Percentiles rank a stretch among this genome's conserved stretches.
phyloP scores from a whole-genome alignment of 1,140 invertebrate species.

The Hylyphantes graminicola region DNA sequence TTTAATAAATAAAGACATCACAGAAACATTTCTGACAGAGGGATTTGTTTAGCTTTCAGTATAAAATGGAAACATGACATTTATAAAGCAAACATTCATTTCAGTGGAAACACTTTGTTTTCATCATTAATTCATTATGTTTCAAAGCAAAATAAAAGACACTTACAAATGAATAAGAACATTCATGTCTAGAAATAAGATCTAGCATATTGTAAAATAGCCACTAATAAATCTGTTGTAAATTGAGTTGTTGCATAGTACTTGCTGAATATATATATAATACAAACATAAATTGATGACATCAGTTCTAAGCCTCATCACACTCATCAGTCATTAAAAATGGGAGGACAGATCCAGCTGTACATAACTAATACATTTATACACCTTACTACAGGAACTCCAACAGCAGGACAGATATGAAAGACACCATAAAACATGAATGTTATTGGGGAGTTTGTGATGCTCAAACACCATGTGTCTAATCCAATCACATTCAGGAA shows the following conservation, averaged over 20 bases:
- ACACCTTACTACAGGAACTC: constrained; percentile 58
- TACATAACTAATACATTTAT: constrained; percentile 58
- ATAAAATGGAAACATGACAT: constrained; percentile 13
- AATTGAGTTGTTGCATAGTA: constrained; percentile 33
- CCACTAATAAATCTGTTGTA: constrained; percentile 25
- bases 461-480: constrained; percentile 50
- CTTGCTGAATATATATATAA: constrained; percentile 47
- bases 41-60: constrained; percentile 2
- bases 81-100: constrained; percentile 19
- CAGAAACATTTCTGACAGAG: constrained; percentile 11
- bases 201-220: constrained; percentile 26
- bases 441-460: constrained; percentile 46
- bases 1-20: constrained; percentile 28
- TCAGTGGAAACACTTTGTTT: constrained; percentile 19
- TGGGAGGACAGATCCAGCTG: constrained; percentile 56
- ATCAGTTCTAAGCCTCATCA: constrained; percentile 42
- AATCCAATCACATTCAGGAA: constrained; percentile 59
- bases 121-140: constrained; percentile 10
- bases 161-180: constrained; percentile 27
- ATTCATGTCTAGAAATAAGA: constrained; percentile 23
- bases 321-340: constrained; percentile 49
- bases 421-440: constrained; percentile 60
- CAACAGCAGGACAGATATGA: constrained; percentile 60
- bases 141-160: constrained; percentile 20
- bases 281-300: constrained; percentile 39